Percentiles rank a stretch among this genome's conserved stretches.
These are phyloP conservation scores for Halcyon senegalensis DNA, from an alignment of 2,113 vertebrate genomes.

Conservation along the genomic window DNA sequence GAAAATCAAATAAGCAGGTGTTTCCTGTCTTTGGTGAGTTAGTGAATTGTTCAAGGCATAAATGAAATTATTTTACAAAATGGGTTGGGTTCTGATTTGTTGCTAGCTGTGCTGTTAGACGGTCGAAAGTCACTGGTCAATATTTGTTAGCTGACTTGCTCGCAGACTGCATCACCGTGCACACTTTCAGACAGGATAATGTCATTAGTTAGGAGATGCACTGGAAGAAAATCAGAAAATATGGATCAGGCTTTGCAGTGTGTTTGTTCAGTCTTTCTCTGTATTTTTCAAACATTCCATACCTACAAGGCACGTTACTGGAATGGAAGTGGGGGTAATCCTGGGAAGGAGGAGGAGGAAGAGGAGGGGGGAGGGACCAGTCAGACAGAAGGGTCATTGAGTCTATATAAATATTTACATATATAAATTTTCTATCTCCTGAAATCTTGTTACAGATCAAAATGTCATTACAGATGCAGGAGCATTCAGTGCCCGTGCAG, in stretches of 20 bases:
- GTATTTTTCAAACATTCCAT: not conserved
- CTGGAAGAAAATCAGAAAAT: not conserved
- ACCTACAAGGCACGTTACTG: not conserved
- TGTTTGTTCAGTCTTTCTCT: not conserved
- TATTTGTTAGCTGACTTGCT: not conserved
- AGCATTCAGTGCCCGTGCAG: slow-evolving; percentile 17
- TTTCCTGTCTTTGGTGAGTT: not conserved
- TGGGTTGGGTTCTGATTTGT: slow-evolving; percentile 27
- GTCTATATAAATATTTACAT: not conserved
- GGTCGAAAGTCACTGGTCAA: not conserved
- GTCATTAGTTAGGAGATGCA: not conserved
- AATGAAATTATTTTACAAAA: not conserved
- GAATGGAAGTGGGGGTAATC: not conserved
- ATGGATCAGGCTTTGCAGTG: not conserved
- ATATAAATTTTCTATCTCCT: not conserved
- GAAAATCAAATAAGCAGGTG: not conserved
- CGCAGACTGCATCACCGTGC: not conserved
- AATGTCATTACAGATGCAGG: not conserved
- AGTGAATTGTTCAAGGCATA: slow-evolving; percentile 5
- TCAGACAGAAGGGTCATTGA: not conserved
- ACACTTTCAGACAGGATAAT: not conserved
- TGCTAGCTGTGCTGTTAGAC: not conserved
- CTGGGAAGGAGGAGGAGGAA: not conserved
- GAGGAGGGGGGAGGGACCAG: not conserved
- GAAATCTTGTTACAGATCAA: not conserved